Evolutionary conservation across 2,888 invertebrate species (phyloP), one percentile per base, ranked within the genome.

Genomic region (Crossocerus cetratus): DNA sequence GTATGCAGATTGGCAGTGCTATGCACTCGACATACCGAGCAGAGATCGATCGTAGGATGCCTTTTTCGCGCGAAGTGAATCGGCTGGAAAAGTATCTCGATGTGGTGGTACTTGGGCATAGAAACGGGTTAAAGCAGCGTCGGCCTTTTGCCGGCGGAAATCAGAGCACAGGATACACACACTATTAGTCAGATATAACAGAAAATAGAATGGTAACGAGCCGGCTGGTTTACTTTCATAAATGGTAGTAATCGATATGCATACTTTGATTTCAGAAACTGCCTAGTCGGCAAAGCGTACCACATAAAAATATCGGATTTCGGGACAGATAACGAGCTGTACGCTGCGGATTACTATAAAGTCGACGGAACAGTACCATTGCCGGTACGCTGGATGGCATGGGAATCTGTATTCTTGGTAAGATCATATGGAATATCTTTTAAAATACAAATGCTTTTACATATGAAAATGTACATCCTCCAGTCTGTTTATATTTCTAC

Each of bases 341-440:
- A 96, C 88, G 92, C 93, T 4, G 91, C 93, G 74, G 97, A 97
- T 89, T 97, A 97, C 90, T 96, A 96, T 91, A 94, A 94, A 87
- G 93, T 96, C 42, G 96, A 95, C 84, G 96, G 95, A 0, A 92
- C 93, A 42, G 93, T 94, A 63, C 94, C 96, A 1, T 91, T 98
- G 82, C 97, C 98, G 0, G 93, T 98, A 66, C 93, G 98, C 59
- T 97, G 97, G 97, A 96, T 97, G 92, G 95, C 97, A 1, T 96
- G 96, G 96, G 97, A 97, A 90, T 94, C 95, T 1, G 93, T 96
- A 69, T 93, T 96, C 78, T 90, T 93, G 86, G 93, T 93, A 86
- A 91, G 86, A 32, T 32, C 2, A 1, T 32, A 32, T 32, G 8
- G 32, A 32, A 32, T 32, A 5, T 32, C 1, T 11, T 32, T 32